Conservation (phyloP, 2,888 invertebrate species). For the Parnassius apollo region DNA sequence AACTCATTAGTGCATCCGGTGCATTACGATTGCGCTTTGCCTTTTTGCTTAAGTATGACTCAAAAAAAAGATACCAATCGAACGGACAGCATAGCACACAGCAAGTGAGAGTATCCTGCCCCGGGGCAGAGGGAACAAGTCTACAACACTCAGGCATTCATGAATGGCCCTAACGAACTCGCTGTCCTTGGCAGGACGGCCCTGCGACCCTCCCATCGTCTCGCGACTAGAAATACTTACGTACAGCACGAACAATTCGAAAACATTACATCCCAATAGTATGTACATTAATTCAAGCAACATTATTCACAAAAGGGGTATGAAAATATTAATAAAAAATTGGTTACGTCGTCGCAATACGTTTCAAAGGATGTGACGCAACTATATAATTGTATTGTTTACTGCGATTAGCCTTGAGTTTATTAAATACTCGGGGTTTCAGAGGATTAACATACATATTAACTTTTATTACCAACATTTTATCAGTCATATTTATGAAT, state of each 20-base stretch:
- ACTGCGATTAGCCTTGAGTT: not conserved
- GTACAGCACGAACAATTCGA: slow-evolving; percentile 31
- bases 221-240: slow-evolving; percentile 35
- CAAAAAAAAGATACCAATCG: slow-evolving; percentile 70
- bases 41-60: slow-evolving; percentile 63
- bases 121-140: slow-evolving; percentile 49
- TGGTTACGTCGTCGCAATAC: not conserved
- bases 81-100: slow-evolving; percentile 66
- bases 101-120: slow-evolving; percentile 70
- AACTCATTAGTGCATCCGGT: slow-evolving; percentile 80
- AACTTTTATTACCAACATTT: no score
- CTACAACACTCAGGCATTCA: slow-evolving; percentile 69
- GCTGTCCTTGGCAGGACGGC: slow-evolving; percentile 73
- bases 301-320: not conserved
- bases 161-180: slow-evolving; percentile 79
- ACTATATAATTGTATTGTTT: not conserved
- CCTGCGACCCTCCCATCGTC: slow-evolving; percentile 45
- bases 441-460: no score
- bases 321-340: not conserved
- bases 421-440: not conserved
- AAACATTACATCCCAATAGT: slow-evolving; percentile 16
- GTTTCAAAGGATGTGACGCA: not conserved
- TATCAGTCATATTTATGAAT: no score
- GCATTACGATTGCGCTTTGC: slow-evolving; percentile 69
- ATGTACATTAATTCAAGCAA: not conserved